Evolutionary conservation across 2,888 invertebrate genomes (phyloP).

Genomic region (Cremastinae sp.): DNA sequence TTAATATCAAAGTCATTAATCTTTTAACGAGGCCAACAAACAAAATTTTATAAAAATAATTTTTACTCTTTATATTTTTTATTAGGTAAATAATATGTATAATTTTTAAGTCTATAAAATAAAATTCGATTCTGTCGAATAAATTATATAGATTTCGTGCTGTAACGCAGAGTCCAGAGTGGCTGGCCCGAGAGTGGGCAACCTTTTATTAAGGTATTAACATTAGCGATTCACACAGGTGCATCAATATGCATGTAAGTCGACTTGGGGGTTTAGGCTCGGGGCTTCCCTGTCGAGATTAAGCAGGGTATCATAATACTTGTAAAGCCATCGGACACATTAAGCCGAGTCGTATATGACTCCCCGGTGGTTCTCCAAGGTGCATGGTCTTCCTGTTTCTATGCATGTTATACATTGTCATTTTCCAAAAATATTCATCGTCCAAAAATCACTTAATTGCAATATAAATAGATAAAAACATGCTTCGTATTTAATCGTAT

Average conservation of each 20-base stretch:
- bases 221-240: conserved; percentile 59
- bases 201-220: conserved; percentile 60
- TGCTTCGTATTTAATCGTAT: too few relatives aligned
- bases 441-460: too few relatives aligned
- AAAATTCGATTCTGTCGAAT: too few relatives aligned
- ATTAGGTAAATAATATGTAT: too few relatives aligned
- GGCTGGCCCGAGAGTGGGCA: conserved; percentile 2
- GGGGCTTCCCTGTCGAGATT: conserved; percentile 76
- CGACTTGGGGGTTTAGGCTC: conserved; percentile 64
- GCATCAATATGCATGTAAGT: conserved; percentile 76
- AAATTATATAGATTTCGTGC: background rate
- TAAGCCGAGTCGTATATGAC: conserved; percentile 79
- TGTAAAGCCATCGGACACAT: conserved; percentile 73
- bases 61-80: too few relatives aligned
- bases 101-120: too few relatives aligned
- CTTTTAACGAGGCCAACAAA: too few relatives aligned
- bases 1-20: too few relatives aligned
- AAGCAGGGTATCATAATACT: conserved; percentile 77
- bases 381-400: background rate
- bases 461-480: too few relatives aligned
- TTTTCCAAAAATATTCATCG: background rate
- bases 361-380: conserved; percentile 59
- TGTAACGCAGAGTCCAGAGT: background rate
- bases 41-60: too few relatives aligned
- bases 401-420: background rate